Evolutionary conservation across 1,140 invertebrate genomes (phyloP), one percentile per base, ranked within the genome.

Genomic region (Daktulosphaira vitifoliae): DNA sequence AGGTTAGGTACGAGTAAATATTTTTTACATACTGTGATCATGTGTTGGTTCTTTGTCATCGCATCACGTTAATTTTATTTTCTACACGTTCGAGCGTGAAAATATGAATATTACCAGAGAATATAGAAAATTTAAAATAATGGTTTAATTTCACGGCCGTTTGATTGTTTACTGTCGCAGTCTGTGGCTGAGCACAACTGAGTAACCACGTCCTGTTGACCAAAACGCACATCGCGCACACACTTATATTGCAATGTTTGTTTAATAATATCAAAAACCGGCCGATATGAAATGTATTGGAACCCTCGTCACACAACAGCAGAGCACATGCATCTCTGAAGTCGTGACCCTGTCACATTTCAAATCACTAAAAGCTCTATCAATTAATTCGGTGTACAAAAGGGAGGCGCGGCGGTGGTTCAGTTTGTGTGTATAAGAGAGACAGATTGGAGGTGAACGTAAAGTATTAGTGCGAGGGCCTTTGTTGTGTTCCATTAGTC

Each of bases 401-500:
- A 33, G 29, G 29, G n/a, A n/a, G n/a, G n/a, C n/a, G n/a, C n/a
- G n/a, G 29, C 29, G 29, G 29, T 33, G 29, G 29, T 33, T 11
- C 29, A 5, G 29, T 33, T 33, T 33, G 29, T 33, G 29, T 33
- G 29, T 33, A 33, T 11, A 33, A 33, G 11, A 33, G 29, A 33
- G 29, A n/a, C n/a, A n/a, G n/a, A 33, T 33, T 33, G 29, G 5
- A 33, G 29, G 29, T 33, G 29, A 11, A 33, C 29, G 29, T 6
- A 33, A 11, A 33, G 29, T 33, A 33, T 5, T 11, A 5, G 29
- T 6, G 29, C 29, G 22, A 16, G 39, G 22, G 16, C 56, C 56
- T 62, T 62, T 62, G 56, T 62, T 46, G 56, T 46, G 56, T 62
- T 62, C 56, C 56, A 62, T 62, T 62, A 62, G 56, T 46, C 56